Percentiles rank a stretch among this genome's conserved stretches.
Conservation (phyloP, 2,888 invertebrate species). For the Drosophila emarginata region DNA sequence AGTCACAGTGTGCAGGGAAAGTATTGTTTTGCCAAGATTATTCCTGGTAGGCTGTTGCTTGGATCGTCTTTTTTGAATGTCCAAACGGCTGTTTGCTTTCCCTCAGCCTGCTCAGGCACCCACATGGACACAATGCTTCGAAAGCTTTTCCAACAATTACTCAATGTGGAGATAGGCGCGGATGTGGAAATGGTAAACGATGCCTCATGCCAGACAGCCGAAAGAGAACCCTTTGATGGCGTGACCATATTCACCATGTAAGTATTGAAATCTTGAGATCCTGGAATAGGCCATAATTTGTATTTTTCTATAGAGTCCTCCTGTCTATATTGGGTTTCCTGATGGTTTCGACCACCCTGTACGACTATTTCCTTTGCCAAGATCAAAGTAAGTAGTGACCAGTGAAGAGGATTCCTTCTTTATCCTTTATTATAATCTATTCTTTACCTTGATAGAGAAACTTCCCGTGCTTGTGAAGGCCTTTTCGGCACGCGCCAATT, state of each 20-base stretch:
- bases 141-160: conserved; percentile 22
- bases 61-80: conserved; percentile 18
- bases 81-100: conserved; percentile 68
- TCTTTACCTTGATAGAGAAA: conserved; percentile 13
- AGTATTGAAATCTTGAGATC: conserved; percentile 22
- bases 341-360: conserved; percentile 43
- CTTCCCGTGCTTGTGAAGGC: conserved; percentile 41
- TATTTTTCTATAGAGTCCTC: conserved; percentile 36
- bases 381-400: conserved; percentile 34
- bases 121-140: conserved; percentile 51
- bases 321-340: conserved; percentile 37
- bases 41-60: not conserved
- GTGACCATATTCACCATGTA: conserved; percentile 72
- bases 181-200: conserved; percentile 26
- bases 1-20: conserved; percentile 39
- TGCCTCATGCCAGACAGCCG: conserved; percentile 38
- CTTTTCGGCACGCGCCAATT: conserved; percentile 69
- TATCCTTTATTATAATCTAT: not conserved
- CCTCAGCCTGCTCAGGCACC: conserved; percentile 52
- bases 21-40: conserved; percentile 54
- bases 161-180: conserved; percentile 11
- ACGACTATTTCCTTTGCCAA: conserved; percentile 41
- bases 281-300: not conserved
- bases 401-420: no score
- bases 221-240: conserved; percentile 41